phyloP scores from a whole-genome alignment of 1,140 invertebrate genomes.

The Thalassaphorura encarpata region DNA sequence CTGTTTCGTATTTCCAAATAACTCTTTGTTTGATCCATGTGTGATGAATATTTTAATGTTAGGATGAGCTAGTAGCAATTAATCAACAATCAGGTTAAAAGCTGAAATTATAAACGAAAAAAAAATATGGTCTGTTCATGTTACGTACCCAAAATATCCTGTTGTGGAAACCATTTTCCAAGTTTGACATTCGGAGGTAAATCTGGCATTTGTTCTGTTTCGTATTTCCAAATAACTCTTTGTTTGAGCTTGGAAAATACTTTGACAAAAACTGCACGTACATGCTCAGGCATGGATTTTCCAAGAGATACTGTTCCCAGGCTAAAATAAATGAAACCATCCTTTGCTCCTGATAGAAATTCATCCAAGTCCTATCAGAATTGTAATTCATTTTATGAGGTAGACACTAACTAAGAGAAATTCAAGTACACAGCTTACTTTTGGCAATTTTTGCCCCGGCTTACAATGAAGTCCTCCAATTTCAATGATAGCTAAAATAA shows the following conservation, averaged over 20 bases:
- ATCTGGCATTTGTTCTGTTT: background rate
- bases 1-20: background rate
- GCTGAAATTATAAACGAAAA: no score
- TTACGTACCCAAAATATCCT: slow-evolving; percentile 28
- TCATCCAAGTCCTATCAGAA: slow-evolving; percentile 5
- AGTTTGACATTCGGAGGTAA: slow-evolving; percentile 21
- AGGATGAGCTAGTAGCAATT: no score
- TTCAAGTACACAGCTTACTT: background rate
- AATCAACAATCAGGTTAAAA: no score
- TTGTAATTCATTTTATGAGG: background rate
- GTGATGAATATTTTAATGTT: slow-evolving; percentile 51
- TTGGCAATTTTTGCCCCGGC: slow-evolving; percentile 12
- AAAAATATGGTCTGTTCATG: no score
- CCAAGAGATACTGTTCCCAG: slow-evolving; percentile 1
- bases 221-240: slow-evolving; percentile 27
- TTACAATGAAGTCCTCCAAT: slow-evolving; percentile 25
- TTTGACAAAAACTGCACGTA: slow-evolving; percentile 5
- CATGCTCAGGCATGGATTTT: background rate
- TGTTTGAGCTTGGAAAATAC: slow-evolving; percentile 20
- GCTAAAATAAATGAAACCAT: slow-evolving; percentile 14
- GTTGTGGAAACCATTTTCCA: slow-evolving; percentile 25
- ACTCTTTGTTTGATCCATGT: no score
- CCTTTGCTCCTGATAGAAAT: slow-evolving; percentile 2
- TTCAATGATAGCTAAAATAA: slow-evolving; percentile 39
- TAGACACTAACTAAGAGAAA: background rate